Conservation (phyloP, 2,797 vertebrate genomes). For the Distichodus sexfasciatus region DNA sequence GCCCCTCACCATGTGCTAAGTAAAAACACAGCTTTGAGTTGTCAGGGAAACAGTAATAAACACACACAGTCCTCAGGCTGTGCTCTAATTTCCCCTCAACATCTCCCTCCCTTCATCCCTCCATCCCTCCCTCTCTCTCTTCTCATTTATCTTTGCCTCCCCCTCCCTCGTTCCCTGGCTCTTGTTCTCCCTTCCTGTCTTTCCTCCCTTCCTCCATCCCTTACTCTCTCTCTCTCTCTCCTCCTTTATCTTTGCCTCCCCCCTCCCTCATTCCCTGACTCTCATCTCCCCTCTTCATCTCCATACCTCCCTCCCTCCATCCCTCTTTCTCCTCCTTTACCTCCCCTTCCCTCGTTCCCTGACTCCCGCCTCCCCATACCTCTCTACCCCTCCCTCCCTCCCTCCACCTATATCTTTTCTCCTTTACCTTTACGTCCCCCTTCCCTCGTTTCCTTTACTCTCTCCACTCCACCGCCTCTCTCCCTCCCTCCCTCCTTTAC, state of each 20-base stretch:
- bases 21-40: constrained; percentile 51
- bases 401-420: constrained; percentile 12
- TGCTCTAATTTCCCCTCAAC: constrained; percentile 22
- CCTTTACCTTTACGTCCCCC: neutral
- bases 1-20: constrained; percentile 34
- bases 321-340: neutral
- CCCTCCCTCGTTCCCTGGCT: neutral
- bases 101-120: constrained; percentile 30
- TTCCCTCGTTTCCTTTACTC: constrained; percentile 13
- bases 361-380: too few species aligned
- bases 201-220: neutral
- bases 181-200: neutral
- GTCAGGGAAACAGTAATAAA: constrained; percentile 52
- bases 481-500: constrained; percentile 4
- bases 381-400: neutral
- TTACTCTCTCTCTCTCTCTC: neutral
- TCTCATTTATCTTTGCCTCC: neutral
- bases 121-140: too few species aligned
- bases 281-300: too few species aligned
- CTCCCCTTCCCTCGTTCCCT: constrained; percentile 8
- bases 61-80: constrained; percentile 26
- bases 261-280: neutral
- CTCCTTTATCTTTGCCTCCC: neutral
- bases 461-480: too few species aligned
- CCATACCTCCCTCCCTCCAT: constrained; percentile 16